Percentiles rank a stretch among this genome's conserved stretches.
Evolutionary conservation across 64 coral and sea anemone species (phyloP).

Genomic region (Hydrozoanthus tunicans): DNA sequence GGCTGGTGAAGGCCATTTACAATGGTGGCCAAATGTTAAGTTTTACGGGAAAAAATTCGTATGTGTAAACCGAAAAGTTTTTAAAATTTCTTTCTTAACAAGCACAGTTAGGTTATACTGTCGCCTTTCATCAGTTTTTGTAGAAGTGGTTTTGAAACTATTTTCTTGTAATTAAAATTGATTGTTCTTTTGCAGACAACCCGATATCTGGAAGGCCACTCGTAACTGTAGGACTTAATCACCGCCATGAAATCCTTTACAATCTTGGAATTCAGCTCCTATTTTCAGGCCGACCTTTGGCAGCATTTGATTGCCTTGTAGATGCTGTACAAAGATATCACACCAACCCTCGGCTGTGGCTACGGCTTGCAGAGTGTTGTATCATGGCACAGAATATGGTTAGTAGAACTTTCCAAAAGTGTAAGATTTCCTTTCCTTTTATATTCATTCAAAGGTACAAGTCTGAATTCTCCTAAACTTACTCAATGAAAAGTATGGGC

Average conservation of each 20-base stretch:
- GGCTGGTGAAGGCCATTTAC: too few species aligned
- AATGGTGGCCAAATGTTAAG: too few species aligned
- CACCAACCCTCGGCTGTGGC: conserved; percentile 92
- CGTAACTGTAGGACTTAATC: conserved; percentile 69
- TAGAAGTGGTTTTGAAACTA: too few species aligned
- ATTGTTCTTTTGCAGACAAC: conserved; percentile 55
- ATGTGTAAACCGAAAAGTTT: too few species aligned
- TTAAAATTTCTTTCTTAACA: too few species aligned
- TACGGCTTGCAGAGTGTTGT: conserved; percentile 95
- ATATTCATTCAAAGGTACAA: not conserved
- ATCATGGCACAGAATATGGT: conserved; percentile 92
- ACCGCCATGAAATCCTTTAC: conserved; percentile 91
- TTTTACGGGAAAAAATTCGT: too few species aligned
- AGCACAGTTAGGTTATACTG: too few species aligned
- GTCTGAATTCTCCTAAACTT: not conserved
- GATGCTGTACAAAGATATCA: conserved; percentile 96
- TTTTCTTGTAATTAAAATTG: not conserved
- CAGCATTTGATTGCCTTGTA: conserved; percentile 96
- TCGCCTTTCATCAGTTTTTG: too few species aligned
- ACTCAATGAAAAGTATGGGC: too few species aligned
- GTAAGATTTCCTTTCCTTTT: not conserved
- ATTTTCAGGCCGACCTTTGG: conserved; percentile 84
- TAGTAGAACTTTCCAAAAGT: not conserved
- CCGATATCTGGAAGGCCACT: conserved; percentile 70
- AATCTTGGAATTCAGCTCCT: conserved; percentile 97